phyloP scores from a whole-genome alignment of 2,888 invertebrate genomes.

The Amblyjoppa fuscipennis region DNA sequence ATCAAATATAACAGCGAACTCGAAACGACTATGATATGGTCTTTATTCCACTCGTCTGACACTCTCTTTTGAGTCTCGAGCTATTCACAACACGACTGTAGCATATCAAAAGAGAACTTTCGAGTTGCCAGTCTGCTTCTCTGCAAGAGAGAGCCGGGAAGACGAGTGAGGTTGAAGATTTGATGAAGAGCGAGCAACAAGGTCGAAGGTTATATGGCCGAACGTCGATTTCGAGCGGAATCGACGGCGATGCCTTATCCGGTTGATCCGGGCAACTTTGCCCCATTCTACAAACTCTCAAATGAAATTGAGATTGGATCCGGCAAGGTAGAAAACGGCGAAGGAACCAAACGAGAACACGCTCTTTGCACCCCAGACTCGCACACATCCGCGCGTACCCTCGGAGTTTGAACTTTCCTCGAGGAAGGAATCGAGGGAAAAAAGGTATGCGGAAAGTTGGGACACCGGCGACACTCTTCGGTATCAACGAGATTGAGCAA shows the following conservation, averaged over 20 bases:
- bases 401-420: conserved; percentile 50
- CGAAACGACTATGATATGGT: background rate
- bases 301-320: conserved; percentile 81
- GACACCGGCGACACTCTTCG: conserved; percentile 37
- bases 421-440: conserved; percentile 40
- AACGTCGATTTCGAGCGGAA: conserved; percentile 69
- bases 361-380: conserved; percentile 36
- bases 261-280: conserved; percentile 43
- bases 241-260: conserved; percentile 68
- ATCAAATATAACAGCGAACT: conserved; percentile 9
- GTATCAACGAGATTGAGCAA: conserved; percentile 63
- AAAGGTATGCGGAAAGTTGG: conserved; percentile 26
- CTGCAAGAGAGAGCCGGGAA: background rate
- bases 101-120: conserved; percentile 3
- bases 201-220: conserved; percentile 59
- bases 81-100: background rate
- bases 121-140: background rate
- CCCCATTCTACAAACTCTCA: conserved; percentile 66
- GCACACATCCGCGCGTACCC: conserved; percentile 32
- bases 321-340: conserved; percentile 64
- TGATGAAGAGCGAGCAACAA: conserved; percentile 67
- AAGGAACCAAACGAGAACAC: conserved; percentile 36
- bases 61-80: background rate
- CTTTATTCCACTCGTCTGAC: background rate
- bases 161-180: conserved; percentile 47